Percentiles rank a stretch among this genome's conserved stretches.
Conservation (phyloP, 2,888 invertebrate genomes). For the Drosophila multiciliata region DNA sequence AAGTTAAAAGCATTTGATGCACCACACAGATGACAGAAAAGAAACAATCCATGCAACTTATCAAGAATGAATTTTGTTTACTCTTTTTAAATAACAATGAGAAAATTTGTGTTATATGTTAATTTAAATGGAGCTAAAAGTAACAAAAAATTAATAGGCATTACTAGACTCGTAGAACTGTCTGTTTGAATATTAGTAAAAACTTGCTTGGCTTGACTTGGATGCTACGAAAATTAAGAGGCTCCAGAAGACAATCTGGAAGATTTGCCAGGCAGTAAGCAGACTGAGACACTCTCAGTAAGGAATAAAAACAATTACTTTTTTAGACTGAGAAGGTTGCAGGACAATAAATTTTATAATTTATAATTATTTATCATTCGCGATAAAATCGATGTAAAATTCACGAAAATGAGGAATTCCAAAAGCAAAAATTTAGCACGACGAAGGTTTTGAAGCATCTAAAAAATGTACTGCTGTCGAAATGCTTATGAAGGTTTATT, state of each 20-base stretch:
- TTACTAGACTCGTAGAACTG: neutral
- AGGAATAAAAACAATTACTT: too few relatives aligned
- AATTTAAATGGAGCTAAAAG: neutral
- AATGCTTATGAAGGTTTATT: too few relatives aligned
- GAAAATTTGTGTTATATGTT: neutral
- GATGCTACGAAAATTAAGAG: neutral
- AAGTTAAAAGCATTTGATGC: slow-evolving; percentile 76
- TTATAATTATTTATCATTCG: too few relatives aligned
- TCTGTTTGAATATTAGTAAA: neutral
- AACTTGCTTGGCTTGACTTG: neutral
- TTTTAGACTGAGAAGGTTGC: too few relatives aligned
- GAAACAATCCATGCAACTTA: slow-evolving; percentile 8
- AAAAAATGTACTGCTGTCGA: too few relatives aligned
- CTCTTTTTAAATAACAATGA: neutral
- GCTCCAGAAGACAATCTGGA: neutral
- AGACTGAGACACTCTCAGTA: neutral
- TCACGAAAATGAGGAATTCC: too few relatives aligned
- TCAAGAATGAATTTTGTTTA: neutral
- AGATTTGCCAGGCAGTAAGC: neutral
- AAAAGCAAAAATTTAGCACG: too few relatives aligned
- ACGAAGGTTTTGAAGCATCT: too few relatives aligned
- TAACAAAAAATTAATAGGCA: neutral
- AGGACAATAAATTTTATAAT: too few relatives aligned
- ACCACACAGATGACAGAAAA: slow-evolving; percentile 42
- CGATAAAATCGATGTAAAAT: too few relatives aligned